Percentiles rank a stretch among this genome's conserved stretches.
Evolutionary conservation across 2,797 vertebrate genomes (phyloP).

Genomic region (Gallinago nigripennis): DNA sequence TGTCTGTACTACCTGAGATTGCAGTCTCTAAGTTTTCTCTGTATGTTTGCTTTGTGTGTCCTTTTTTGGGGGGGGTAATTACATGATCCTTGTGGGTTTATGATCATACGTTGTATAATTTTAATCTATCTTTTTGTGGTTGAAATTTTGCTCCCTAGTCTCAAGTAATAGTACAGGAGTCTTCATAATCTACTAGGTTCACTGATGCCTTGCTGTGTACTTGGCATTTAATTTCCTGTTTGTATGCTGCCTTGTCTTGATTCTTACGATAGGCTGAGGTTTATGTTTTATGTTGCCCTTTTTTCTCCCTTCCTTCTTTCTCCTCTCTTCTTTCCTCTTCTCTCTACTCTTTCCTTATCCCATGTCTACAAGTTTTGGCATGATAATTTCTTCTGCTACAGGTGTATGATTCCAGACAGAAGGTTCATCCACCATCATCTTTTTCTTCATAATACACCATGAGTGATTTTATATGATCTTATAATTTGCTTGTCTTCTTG

Average conservation of each 20-base stretch:
- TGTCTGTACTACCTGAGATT: neutral
- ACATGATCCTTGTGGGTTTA: neutral
- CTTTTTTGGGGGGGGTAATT: neutral
- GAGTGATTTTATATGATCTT: neutral
- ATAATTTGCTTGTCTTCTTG: neutral
- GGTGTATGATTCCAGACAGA: neutral
- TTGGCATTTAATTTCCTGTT: slow-evolving; percentile 61
- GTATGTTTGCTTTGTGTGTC: neutral
- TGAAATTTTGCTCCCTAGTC: neutral
- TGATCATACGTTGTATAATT: neutral
- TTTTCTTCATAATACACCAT: neutral
- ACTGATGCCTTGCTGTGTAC: neutral
- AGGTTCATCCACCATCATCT: neutral
- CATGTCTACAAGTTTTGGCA: neutral
- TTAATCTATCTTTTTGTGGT: neutral
- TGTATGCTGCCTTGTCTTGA: neutral
- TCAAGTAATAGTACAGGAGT: neutral
- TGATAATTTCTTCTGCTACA: neutral
- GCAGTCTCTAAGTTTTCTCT: neutral
- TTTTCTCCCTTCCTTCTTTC: neutral
- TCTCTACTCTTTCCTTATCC: neutral
- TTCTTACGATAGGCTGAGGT: neutral
- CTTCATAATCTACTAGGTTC: neutral
- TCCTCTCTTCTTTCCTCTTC: neutral
- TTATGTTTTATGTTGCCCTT: neutral